These are phyloP conservation scores for Amazona vittata DNA, from an alignment of 2,113 vertebrate genomes.

Conservation along the genomic window DNA sequence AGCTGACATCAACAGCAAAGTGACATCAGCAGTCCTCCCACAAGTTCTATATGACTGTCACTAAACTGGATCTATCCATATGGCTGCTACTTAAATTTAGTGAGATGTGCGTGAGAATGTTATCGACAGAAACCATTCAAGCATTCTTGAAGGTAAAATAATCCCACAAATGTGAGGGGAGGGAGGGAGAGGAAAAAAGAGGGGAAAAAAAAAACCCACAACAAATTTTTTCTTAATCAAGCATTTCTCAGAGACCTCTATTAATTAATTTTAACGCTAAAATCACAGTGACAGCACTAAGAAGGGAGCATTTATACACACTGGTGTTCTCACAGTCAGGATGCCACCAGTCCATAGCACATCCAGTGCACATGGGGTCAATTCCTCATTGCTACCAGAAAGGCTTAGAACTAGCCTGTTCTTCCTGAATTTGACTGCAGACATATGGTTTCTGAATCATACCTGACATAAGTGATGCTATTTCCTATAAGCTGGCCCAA, in stretches of 20 bases:
- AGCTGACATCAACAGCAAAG: not conserved
- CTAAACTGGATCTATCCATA: not conserved
- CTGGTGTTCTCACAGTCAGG: not conserved
- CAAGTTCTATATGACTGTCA: not conserved
- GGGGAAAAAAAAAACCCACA: no score
- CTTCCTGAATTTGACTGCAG: not conserved
- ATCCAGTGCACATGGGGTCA: not conserved
- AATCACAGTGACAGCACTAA: not conserved
- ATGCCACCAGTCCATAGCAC: not conserved
- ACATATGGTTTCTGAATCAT: not conserved
- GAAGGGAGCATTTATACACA: not conserved
- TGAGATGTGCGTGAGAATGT: not conserved
- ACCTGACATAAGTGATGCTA: not conserved
- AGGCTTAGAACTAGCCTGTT: not conserved
- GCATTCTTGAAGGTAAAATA: not conserved
- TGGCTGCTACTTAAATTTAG: not conserved
- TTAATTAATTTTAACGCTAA: not conserved
- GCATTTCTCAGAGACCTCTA: not conserved
- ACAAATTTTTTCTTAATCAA: not conserved
- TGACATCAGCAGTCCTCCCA: not conserved
- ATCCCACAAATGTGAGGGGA: not conserved
- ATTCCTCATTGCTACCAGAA: not conserved
- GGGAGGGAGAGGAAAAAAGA: accelerated
- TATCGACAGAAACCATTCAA: not conserved
- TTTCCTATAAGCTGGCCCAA: not conserved